These are phyloP conservation scores for Acanthisitta chloris DNA, from an alignment of 2,113 vertebrate genomes.

Conservation along the genomic window DNA sequence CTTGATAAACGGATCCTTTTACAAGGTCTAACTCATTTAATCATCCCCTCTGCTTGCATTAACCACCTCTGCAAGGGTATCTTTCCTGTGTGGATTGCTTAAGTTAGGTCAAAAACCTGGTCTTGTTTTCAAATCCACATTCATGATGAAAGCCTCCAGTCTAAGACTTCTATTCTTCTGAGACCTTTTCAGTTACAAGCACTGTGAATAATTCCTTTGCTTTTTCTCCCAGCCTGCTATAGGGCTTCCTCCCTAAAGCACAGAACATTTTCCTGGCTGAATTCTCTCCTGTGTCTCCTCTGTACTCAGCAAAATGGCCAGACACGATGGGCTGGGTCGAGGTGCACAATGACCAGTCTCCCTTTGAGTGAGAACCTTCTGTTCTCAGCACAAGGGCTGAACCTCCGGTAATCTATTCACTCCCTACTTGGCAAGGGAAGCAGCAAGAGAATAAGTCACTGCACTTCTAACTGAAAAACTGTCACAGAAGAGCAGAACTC, in stretches of 20 bases:
- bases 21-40: slow-evolving; percentile 22
- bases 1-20: slow-evolving; percentile 28
- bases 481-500: background rate
- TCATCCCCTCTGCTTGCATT: slow-evolving; percentile 25
- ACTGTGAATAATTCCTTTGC: slow-evolving; percentile 28
- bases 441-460: background rate
- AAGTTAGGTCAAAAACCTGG: slow-evolving; percentile 35
- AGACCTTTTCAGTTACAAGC: slow-evolving; percentile 31
- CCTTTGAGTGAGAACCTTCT: background rate
- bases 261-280: background rate
- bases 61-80: slow-evolving; percentile 10
- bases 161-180: slow-evolving; percentile 35
- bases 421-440: background rate
- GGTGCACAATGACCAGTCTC: slow-evolving; percentile 3
- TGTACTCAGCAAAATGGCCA: background rate
- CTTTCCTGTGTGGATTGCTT: background rate
- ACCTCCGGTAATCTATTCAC: slow-evolving; percentile 33
- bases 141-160: slow-evolving; percentile 21
- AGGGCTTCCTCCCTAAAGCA: slow-evolving; percentile 26
- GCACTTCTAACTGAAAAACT: slow-evolving; percentile 19
- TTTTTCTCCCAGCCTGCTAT: background rate
- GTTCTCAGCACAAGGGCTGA: slow-evolving; percentile 8
- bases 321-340: background rate
- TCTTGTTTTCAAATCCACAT: slow-evolving; percentile 49
- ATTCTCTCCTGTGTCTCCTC: background rate